A percentile compares a stretch with the other conserved stretches of the same genome.
phyloP scores from a whole-genome alignment of 2,113 vertebrate species.

The Theristicus caerulescens region DNA sequence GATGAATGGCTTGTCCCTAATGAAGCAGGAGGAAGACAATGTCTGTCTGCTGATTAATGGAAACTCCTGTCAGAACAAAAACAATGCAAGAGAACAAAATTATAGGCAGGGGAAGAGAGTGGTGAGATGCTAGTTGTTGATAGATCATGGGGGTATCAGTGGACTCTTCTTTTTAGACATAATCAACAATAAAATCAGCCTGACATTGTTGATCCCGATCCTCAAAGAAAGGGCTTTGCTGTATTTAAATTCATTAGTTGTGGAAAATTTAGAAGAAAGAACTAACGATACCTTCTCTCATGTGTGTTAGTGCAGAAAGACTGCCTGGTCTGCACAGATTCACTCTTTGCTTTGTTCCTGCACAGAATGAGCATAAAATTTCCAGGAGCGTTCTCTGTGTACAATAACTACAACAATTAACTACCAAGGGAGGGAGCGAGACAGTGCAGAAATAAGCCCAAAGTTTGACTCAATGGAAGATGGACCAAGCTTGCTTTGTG shows the following conservation, averaged over 20 bases:
- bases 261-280: not conserved
- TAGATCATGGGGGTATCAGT: not conserved
- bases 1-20: not conserved
- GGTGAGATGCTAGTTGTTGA: not conserved
- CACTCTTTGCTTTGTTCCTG: not conserved
- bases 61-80: not conserved
- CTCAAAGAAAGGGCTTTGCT: not conserved
- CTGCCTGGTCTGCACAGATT: rapidly evolving
- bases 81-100: not conserved
- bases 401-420: not conserved
- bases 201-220: not conserved
- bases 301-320: not conserved
- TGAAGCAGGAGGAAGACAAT: not conserved
- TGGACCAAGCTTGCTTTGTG: not conserved
- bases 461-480: not conserved
- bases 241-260: not conserved
- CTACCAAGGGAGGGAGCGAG: not conserved
- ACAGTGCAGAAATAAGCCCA: not conserved
- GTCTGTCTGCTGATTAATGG: not conserved
- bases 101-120: not conserved
- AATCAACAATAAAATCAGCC: not conserved
- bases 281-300: not conserved
- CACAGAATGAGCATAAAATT: not conserved
- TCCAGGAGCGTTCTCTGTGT: not conserved
- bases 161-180: not conserved